Base-by-base conservation (phyloP, 2,888 invertebrate genomes). In the Seira ritae region DNA sequence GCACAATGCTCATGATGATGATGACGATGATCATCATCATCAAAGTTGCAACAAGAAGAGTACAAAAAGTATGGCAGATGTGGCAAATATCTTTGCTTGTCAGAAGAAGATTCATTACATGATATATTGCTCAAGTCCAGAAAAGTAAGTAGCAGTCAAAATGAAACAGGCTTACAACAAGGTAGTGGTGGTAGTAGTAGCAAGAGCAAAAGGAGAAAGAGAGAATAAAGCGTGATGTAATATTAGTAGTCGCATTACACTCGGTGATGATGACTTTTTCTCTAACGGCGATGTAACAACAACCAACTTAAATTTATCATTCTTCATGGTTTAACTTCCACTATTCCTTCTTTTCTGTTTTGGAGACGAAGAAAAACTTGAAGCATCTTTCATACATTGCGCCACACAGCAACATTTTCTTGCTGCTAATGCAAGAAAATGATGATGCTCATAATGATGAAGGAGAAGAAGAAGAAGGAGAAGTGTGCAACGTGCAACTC, bases 71-170 rank as follows among this genome's bases (percentile, higher is more conserved):
- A 60, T 75, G 75, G 82, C 82, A 82, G 82, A 71, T 82, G 82
- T 82, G 82, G 77, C 77, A 82, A 82, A 82, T 82, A 82, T 77
- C 82, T 82, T 77, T 71, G 72, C 82, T 82, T 82, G 82, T 82
- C 82, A 82, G 76, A 80, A 23, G 77, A 77, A 77, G 82, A 82
- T 82, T 82, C 82, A 82, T 82, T 77, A 67, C 77, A 82, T 82
- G 82, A 82, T 82, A 77, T 82, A 82, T 82, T 76, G 77, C 82
- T 67, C 81, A 71, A 76, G 66, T 81, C 71, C 31, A 70, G 81
- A 70, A 22, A 68, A 74, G 70, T 31, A 68, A 74, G 70, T 31
- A 31, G 31, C 31, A 31, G 31, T 31, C 31, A 31, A 31, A 31
- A 31, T 31, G 31, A 31, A 31, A 31, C 31, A 31, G 31, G 31